Conservation (phyloP, 2,113 vertebrate genomes). For the Mungos mungo region DNA sequence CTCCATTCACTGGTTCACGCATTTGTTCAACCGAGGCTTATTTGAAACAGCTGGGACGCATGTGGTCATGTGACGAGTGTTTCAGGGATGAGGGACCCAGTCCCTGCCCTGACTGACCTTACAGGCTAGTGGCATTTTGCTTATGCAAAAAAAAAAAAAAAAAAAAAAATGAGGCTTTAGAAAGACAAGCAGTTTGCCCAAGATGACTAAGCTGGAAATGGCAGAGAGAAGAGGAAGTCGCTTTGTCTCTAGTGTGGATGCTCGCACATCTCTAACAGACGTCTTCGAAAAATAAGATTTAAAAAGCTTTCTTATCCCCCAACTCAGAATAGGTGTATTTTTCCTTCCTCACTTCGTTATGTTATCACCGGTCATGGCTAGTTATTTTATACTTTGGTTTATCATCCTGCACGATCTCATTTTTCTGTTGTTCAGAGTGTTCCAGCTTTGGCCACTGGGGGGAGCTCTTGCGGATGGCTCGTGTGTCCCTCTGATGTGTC, state of each 20-base stretch:
- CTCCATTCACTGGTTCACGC: background rate
- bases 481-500: accelerated
- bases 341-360: background rate
- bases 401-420: background rate
- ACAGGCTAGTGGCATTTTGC: background rate
- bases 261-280: background rate
- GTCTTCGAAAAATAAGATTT: background rate
- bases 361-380: background rate
- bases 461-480: background rate
- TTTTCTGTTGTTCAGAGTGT: background rate
- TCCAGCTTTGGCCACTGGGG: background rate
- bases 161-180: background rate
- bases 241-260: too few relatives aligned
- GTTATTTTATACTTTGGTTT: background rate
- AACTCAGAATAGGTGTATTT: background rate
- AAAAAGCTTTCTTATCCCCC: background rate
- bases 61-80: too few relatives aligned
- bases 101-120: background rate
- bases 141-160: background rate
- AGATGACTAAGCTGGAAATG: background rate
- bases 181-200: background rate
- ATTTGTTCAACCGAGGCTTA: background rate
- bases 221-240: background rate
- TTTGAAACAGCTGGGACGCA: background rate
- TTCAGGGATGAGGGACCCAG: background rate